Evolutionary conservation across 2,888 invertebrate species (phyloP), one percentile per base, ranked within the genome.

Genomic region (Dione juno): DNA sequence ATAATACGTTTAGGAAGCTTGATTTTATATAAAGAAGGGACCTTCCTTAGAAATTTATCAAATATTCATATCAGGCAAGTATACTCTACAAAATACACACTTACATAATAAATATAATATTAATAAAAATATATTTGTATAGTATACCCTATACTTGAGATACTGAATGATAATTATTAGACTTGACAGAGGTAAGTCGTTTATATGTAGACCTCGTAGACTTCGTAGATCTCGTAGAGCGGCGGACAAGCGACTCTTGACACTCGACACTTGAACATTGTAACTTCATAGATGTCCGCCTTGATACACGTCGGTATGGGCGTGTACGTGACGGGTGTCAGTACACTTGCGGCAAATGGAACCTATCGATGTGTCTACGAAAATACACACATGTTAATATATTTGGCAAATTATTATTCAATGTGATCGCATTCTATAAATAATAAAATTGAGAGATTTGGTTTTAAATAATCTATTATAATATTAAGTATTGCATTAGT

Each of bases 341-440:
- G 61, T 11, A 61, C 61, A 61, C 45, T 45, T 45, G 43, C 28
- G 43, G 59, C 45, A n/a, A 61, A 61, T 61, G 61, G 28, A 61
- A 61, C 28, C 6, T 35, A 61, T 61, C 61, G 61, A 61, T n/a
- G 28, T 57, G 57, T 37, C 37, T 16, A 37, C 57, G 37, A 37
- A 37, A 57, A 57, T 54, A 54, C 54, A 37, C 57, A 37, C 37
- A 57, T 57, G 57, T 57, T 57, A 37, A 40, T 57, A 54, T 21
- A 50, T 50, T 19, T 11, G 19, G 5, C 50, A 19, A 50, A 11
- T 50, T 50, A 16, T 50, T 16, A 11, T 19, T 50, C 19, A 50
- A 19, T 16, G 3, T 16, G 11, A 19, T 19, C 11, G 10, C 5
- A 5, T 5, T 28, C 28, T 28, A 28, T 28, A 28, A n/a, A n/a